Conservation (phyloP, 2,888 invertebrate genomes). For the Deroplatys truncata region DNA sequence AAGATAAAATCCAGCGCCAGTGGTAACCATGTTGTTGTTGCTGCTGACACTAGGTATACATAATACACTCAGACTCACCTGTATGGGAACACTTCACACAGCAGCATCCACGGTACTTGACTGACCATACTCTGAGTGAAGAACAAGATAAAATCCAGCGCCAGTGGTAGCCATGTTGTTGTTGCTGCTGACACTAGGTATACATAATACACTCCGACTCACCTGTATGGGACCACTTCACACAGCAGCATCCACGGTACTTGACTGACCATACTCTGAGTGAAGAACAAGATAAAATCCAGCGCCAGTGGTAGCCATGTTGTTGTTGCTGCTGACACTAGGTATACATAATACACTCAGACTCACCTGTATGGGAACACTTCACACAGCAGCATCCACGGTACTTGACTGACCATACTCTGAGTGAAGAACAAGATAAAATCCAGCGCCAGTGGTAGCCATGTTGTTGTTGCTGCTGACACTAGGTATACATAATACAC, state of each 20-base stretch:
- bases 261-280: constrained; percentile 43
- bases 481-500: too few species aligned
- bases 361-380: constrained; percentile 43
- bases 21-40: too few species aligned
- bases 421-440: constrained; percentile 46
- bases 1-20: too few species aligned
- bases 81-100: constrained; percentile 49
- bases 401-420: constrained; percentile 45
- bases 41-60: too few species aligned
- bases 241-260: constrained; percentile 51
- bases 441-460: constrained; percentile 44
- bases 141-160: constrained; percentile 46
- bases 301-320: constrained; percentile 41
- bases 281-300: constrained; percentile 46
- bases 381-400: constrained; percentile 52
- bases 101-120: constrained; percentile 48
- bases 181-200: too few species aligned
- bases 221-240: constrained; percentile 48
- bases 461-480: not conserved
- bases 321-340: too few species aligned
- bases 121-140: constrained; percentile 44
- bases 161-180: constrained; percentile 38
- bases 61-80: too few species aligned
- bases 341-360: too few species aligned
- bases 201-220: too few species aligned